Percentiles rank a stretch among this genome's conserved stretches.
Conservation (phyloP, 2,888 invertebrate species). For the Phasia obesa region DNA sequence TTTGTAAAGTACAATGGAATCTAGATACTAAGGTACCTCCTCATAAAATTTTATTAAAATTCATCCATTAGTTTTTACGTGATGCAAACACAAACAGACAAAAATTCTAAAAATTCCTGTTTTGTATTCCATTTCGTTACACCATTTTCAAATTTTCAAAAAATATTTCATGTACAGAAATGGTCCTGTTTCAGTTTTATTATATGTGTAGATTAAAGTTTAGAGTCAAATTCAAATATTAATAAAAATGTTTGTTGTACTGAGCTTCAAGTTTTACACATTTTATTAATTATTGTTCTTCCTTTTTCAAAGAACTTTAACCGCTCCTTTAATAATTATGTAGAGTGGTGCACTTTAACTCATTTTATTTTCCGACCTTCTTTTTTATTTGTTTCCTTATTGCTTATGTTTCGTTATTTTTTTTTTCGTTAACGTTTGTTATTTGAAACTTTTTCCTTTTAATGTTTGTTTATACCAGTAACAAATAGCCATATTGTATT, state of each 20-base stretch:
- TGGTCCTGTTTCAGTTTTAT: too few species aligned
- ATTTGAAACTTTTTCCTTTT: neutral
- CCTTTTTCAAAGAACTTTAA: conserved; percentile 35
- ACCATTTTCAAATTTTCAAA: too few species aligned
- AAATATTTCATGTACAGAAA: too few species aligned
- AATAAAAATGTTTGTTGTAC: neutral
- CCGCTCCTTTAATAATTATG: conserved; percentile 14
- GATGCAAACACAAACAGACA: too few species aligned
- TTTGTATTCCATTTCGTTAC: too few species aligned
- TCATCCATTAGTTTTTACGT: too few species aligned
- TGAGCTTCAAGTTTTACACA: conserved; percentile 37
- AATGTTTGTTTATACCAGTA: neutral
- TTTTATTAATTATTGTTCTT: neutral
- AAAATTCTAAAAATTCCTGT: too few species aligned
- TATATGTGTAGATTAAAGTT: too few species aligned
- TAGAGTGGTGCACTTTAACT: conserved; percentile 21
- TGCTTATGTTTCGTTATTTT: neutral
- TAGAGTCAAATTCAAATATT: too few species aligned
- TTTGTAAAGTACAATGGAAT: too few species aligned
- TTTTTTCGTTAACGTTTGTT: neutral
- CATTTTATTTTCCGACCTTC: conserved; percentile 1
- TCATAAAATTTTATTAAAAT: too few species aligned
- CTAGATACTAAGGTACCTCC: too few species aligned
- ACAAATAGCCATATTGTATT: neutral
- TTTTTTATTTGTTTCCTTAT: neutral